Evolutionary conservation across 2,113 vertebrate species (phyloP).

Genomic region (Rhagologus leucostigma): DNA sequence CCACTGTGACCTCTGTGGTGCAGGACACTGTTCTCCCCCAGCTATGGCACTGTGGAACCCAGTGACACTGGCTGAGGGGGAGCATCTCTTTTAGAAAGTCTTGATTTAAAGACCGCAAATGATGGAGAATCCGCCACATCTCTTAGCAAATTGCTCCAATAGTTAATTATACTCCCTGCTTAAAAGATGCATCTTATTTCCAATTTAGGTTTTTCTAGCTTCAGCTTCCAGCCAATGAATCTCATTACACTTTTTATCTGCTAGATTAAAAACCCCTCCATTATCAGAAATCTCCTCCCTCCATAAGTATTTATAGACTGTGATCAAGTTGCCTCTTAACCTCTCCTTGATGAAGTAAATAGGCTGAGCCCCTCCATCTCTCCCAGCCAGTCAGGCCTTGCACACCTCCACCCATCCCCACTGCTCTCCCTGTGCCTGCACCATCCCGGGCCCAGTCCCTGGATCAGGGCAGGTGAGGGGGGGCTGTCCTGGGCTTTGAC

Average conservation of each 20-base stretch:
- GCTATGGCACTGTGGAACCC: background rate
- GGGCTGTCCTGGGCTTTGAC: background rate
- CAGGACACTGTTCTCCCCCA: background rate
- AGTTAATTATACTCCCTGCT: constrained; percentile 57
- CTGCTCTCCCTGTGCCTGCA: background rate
- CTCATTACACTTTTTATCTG: constrained; percentile 59
- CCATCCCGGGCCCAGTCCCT: background rate
- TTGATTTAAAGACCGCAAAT: constrained; percentile 32
- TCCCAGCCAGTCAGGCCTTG: background rate
- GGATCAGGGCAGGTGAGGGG: background rate
- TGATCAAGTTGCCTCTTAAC: constrained; percentile 26
- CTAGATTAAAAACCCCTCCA: constrained; percentile 66
- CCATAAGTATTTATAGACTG: constrained; percentile 34
- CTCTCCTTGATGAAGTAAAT: background rate
- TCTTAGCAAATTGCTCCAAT: constrained; percentile 51
- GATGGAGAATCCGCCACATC: constrained; percentile 48
- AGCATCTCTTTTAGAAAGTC: background rate
- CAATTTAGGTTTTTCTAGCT: constrained; percentile 60
- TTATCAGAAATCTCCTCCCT: constrained; percentile 61
- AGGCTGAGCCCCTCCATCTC: background rate
- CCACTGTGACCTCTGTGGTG: background rate
- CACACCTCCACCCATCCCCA: background rate
- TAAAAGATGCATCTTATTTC: constrained; percentile 65
- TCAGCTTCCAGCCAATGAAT: constrained; percentile 60
- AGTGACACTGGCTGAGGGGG: background rate